These are phyloP conservation scores for Sebastolobus altivelis DNA, from an alignment of 2,797 vertebrate species.

Conservation along the genomic window DNA sequence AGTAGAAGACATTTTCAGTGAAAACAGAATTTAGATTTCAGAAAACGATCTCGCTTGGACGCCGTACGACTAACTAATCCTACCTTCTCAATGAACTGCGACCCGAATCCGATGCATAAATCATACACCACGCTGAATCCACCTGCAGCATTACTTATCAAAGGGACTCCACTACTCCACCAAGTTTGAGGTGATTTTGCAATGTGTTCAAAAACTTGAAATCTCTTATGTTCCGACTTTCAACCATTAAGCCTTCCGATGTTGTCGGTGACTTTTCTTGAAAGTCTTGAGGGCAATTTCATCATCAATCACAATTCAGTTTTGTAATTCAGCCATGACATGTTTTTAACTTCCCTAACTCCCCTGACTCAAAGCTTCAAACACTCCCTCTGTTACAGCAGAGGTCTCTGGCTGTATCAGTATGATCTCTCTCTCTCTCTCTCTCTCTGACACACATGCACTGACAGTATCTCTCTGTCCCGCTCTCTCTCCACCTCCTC, in stretches of 20 bases:
- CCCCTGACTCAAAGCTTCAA: slow-evolving; percentile 75
- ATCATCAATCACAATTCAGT: slow-evolving; percentile 76
- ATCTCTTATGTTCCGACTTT: slow-evolving; percentile 32
- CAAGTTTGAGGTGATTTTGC: slow-evolving; percentile 42
- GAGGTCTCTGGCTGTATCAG: slow-evolving; percentile 66
- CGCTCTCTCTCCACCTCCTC: slow-evolving; percentile 7
- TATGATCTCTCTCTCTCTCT: slow-evolving; percentile 57
- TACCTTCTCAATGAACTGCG: slow-evolving; percentile 2
- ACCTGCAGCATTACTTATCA: slow-evolving; percentile 41
- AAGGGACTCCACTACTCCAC: slow-evolving; percentile 9
- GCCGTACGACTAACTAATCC: neutral
- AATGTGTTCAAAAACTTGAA: slow-evolving; percentile 41
- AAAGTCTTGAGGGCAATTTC: slow-evolving; percentile 77
- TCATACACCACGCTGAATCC: neutral
- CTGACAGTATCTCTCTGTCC: slow-evolving; percentile 24
- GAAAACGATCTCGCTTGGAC: neutral
- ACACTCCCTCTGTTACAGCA: slow-evolving; percentile 59
- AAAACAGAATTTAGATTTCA: neutral
- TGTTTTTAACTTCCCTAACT: slow-evolving; percentile 68
- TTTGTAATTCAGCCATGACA: slow-evolving; percentile 71
- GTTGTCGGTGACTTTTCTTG: slow-evolving; percentile 63
- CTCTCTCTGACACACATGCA: slow-evolving; percentile 33
- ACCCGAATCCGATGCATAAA: slow-evolving; percentile 11
- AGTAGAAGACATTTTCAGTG: neutral
- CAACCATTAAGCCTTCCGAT: slow-evolving; percentile 45